phyloP scores from a whole-genome alignment of 35 echinoderm and acorn worm species.

The Apostichopus californicus region DNA sequence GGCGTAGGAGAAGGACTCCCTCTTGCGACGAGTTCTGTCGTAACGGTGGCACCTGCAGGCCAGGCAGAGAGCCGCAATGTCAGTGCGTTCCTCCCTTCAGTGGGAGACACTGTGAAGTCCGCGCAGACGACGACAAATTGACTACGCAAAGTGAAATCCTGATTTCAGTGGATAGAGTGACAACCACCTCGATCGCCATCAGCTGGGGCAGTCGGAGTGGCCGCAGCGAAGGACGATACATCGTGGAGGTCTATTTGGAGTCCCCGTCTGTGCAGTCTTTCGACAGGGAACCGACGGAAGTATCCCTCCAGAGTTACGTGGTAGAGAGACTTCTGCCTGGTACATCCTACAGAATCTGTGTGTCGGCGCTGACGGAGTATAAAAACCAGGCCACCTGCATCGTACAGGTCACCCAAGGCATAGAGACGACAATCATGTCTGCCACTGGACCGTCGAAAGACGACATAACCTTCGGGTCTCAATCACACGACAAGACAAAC shows the following conservation, averaged over 20 bases:
- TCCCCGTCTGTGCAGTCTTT: not conserved
- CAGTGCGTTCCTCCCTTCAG: not conserved
- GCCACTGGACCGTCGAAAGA: not conserved
- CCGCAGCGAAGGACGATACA: not conserved
- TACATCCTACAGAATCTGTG: constrained; percentile 53
- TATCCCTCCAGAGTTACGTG: not conserved
- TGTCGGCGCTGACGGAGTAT: constrained; percentile 7
- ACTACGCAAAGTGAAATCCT: not conserved
- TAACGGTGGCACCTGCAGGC: constrained; percentile 7
- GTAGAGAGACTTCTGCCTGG: constrained; percentile 31
- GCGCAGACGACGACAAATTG: not conserved
- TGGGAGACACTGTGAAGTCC: constrained; percentile 14
- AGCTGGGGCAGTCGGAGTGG: not conserved
- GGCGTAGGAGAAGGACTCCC: constrained; percentile 22
- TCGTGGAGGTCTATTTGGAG: not conserved
- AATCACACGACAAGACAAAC: not conserved
- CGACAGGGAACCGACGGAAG: not conserved
- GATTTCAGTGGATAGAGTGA: not conserved
- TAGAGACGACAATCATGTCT: not conserved
- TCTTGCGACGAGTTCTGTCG: not conserved
- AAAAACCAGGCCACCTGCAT: not conserved
- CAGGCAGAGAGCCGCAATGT: not conserved
- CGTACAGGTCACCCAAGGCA: not conserved
- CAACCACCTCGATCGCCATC: not conserved
- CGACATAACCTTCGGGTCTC: not conserved